Evolutionary conservation across 2,888 invertebrate genomes (phyloP).

Genomic region (Salpingus planirostris): DNA sequence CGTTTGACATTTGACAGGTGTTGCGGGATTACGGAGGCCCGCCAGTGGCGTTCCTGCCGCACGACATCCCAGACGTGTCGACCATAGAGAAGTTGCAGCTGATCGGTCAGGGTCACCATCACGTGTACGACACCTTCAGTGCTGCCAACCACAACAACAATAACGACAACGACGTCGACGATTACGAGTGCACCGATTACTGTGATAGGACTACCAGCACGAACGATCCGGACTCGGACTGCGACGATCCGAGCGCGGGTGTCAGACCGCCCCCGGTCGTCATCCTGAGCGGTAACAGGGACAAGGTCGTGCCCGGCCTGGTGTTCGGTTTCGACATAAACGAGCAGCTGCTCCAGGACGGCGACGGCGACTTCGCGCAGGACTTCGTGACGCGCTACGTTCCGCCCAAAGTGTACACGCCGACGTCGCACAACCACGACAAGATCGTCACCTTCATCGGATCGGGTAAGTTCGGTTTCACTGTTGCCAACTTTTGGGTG

Average conservation of each 20-base stretch:
- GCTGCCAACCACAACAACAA: slow-evolving; percentile 2
- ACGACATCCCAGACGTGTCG: slow-evolving; percentile 42
- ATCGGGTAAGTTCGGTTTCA: slow-evolving; percentile 54
- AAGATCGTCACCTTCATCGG: slow-evolving; percentile 56
- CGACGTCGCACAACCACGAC: slow-evolving; percentile 48
- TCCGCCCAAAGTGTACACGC: slow-evolving; percentile 37
- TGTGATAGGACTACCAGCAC: neutral
- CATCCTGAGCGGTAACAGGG: slow-evolving; percentile 53
- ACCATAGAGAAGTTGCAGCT: slow-evolving; percentile 46
- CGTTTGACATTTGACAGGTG: neutral
- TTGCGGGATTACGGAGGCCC: neutral
- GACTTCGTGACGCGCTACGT: slow-evolving; percentile 42
- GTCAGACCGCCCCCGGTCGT: slow-evolving; percentile 59
- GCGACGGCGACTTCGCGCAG: slow-evolving; percentile 28
- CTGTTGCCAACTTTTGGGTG: too few species aligned
- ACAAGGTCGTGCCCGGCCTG: slow-evolving; percentile 53
- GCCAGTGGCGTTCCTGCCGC: slow-evolving; percentile 30
- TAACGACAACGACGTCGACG: slow-evolving; percentile 1
- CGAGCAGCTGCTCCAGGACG: slow-evolving; percentile 55
- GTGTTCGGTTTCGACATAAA: slow-evolving; percentile 77
- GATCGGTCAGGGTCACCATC: slow-evolving; percentile 26
- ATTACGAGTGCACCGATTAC: neutral
- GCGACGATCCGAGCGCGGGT: slow-evolving; percentile 1
- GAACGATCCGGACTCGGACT: neutral
- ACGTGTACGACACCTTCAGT: slow-evolving; percentile 5